These are phyloP conservation scores for Dendrophyllia cribrosa DNA, from an alignment of 64 coral and sea anemone species.

Conservation along the genomic window DNA sequence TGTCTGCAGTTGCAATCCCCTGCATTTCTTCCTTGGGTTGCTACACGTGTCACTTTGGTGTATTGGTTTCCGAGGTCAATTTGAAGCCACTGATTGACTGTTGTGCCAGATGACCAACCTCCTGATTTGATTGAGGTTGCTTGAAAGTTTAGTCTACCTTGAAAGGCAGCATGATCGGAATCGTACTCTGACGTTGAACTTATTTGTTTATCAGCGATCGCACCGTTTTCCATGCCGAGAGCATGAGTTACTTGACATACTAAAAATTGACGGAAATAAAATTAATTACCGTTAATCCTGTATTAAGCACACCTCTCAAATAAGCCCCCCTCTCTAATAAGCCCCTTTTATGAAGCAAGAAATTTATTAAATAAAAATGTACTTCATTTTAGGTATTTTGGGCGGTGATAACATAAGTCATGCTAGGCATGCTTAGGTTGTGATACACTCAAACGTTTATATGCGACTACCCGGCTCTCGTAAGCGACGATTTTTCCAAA, in stretches of 20 bases:
- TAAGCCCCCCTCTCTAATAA: too few species aligned
- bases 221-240: neutral
- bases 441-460: too few species aligned
- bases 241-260: neutral
- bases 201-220: neutral
- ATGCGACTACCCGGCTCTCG: too few species aligned
- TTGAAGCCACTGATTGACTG: neutral
- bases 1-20: neutral
- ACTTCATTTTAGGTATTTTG: too few species aligned
- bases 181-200: neutral
- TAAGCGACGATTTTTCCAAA: too few species aligned
- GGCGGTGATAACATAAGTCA: too few species aligned
- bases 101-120: too few species aligned
- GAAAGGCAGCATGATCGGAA: neutral
- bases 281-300: neutral
- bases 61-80: neutral
- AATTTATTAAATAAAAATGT: too few species aligned
- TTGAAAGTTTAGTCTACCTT: neutral
- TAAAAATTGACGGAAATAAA: neutral
- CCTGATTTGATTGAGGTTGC: too few species aligned
- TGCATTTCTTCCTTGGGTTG: neutral
- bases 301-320: too few species aligned
- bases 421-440: too few species aligned
- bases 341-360: too few species aligned
- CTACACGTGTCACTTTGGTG: neutral